Evolutionary conservation across 2,113 vertebrate species (phyloP).

Genomic region (Girardinichthys multiradiatus): DNA sequence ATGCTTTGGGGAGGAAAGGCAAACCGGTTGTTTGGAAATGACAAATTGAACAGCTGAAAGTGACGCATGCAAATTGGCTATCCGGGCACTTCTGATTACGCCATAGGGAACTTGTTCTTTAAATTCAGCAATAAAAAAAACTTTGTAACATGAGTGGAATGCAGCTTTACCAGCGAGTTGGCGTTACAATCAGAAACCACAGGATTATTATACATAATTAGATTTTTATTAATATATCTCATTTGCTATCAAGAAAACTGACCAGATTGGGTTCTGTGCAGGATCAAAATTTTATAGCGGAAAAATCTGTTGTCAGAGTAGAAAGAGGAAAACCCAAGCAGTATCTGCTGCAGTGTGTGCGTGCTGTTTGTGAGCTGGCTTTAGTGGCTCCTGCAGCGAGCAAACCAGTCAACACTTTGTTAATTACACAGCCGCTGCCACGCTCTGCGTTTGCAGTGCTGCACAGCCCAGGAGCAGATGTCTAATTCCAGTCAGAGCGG

Average conservation of each 20-base stretch:
- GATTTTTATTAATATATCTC: not conserved
- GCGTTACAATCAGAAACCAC: constrained; percentile 9
- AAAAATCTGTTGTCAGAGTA: constrained; percentile 13
- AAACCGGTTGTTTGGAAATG: constrained; percentile 17
- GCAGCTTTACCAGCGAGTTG: constrained; percentile 6
- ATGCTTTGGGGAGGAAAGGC: constrained; percentile 15
- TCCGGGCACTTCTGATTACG: not conserved
- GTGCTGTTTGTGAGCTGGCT: constrained; percentile 40
- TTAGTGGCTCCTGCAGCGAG: constrained; percentile 64
- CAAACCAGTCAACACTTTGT: constrained; percentile 73
- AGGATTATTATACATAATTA: not conserved
- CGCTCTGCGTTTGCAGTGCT: constrained; percentile 68
- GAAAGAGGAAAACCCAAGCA: constrained; percentile 14
- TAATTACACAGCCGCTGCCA: constrained; percentile 80
- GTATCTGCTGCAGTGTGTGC: constrained; percentile 20
- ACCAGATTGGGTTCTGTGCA: not conserved
- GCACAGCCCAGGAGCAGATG: constrained; percentile 76
- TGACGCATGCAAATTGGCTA: constrained; percentile 11
- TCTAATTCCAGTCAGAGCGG: constrained; percentile 77
- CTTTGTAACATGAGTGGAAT: constrained; percentile 39
- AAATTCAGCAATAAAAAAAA: constrained; percentile 1
- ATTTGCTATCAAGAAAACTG: not conserved
- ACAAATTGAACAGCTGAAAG: constrained; percentile 24
- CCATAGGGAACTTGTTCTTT: constrained; percentile 16
- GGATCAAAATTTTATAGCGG: too few species aligned